These are phyloP conservation scores for Idaea straminata DNA, from an alignment of 2,888 invertebrate species.

Conservation along the genomic window DNA sequence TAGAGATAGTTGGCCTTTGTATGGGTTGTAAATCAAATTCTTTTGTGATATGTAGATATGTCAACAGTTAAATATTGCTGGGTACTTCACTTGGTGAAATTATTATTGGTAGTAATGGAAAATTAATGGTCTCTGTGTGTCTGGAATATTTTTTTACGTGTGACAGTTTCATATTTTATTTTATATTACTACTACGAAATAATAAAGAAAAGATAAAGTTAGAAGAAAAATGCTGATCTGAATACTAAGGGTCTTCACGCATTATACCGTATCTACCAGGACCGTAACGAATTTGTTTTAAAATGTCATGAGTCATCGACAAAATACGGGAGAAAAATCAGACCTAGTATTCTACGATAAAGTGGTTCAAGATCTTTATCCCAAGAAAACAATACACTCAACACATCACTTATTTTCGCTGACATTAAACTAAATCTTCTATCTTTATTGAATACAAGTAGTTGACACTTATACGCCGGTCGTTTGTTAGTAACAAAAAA, in stretches of 20 bases:
- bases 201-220: no score
- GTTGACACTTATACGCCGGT: conserved; percentile 47
- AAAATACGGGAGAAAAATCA: no score
- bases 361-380: no score
- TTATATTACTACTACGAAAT: conserved; percentile 35
- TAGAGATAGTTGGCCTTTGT: conserved; percentile 19
- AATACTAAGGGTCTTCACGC: no score
- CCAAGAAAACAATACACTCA: neutral
- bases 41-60: conserved; percentile 35
- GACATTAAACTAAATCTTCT: conserved; percentile 49
- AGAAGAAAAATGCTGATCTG: no score
- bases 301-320: no score
- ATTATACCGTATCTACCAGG: no score
- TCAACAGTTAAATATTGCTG: conserved; percentile 38
- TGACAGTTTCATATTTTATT: neutral
- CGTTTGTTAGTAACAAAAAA: conserved; percentile 71
- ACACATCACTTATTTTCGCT: conserved; percentile 35
- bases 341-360: no score
- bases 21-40: conserved; percentile 41
- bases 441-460: conserved; percentile 37
- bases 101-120: neutral
- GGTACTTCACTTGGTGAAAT: neutral
- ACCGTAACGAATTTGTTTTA: no score
- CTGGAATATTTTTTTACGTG: conserved; percentile 30
- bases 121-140: neutral